Evolutionary conservation across 1,140 invertebrate species (phyloP), one percentile per base, ranked within the genome.

Genomic region (Coelopa frigida): DNA sequence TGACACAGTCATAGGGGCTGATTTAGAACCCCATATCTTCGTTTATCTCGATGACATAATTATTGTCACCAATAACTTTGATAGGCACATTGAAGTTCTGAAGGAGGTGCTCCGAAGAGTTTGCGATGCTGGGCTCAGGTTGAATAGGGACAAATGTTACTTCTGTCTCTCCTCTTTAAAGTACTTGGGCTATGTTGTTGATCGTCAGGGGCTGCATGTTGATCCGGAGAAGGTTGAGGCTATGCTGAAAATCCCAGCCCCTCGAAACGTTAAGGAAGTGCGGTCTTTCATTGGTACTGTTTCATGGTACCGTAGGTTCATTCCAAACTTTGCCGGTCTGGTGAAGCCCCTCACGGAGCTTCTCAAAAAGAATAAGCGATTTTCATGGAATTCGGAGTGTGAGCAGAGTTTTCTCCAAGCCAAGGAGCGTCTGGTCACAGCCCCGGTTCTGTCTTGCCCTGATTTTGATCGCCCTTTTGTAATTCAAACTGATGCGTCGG

Each of bases 391-490:
- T n/a, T 32, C 45, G 5, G 55, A 57, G 23, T n/a, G 61, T 58
- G 21, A 38, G 67, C 17, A 33, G 41, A 11, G 55, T 59, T 12
- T 72, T 71, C 50, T 22, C 52, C n/a, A 21, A 35, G 7, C 26
- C 67, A 64, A 65, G 33, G 11, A 53, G 6, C 39, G 39, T 5
- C 43, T 72, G 3, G 53, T 53, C 5, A 50, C 54, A 0, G 54
- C 61, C n/a, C 67, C 71, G 1, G 52, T 71, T 2, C 35, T 72
- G 5, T 40, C 48, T 1, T 55, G 53, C 31, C 65, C 63, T 12
- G 61, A 71, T 49, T 72, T 59, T 26, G n/a, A 31, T 0, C 21
- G 18, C 21, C 37, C 10, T 20, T 38, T 38, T n/a, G 21, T 18
- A n/a, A n/a, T n/a, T n/a, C n/a, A n/a, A n/a, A n/a, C n/a, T n/a